Conservation (phyloP, 1,140 invertebrate genomes). For the Drosophila eugracilis region DNA sequence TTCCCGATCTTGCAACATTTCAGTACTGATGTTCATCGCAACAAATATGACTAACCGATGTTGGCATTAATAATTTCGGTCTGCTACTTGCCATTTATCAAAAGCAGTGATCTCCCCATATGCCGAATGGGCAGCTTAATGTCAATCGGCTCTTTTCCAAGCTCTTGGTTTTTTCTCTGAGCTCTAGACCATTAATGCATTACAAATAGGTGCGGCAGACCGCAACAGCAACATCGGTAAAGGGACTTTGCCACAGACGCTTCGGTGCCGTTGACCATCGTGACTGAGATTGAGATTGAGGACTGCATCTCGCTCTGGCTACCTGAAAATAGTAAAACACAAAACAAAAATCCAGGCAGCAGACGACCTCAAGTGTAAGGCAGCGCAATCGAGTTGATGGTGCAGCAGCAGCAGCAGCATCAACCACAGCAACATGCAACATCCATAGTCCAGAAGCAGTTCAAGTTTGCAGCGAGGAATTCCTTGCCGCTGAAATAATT, state of each 20-base stretch:
- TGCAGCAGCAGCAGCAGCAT: conserved; percentile 53
- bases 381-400: conserved; percentile 69
- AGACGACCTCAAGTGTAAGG: conserved; percentile 77
- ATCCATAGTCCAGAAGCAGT: conserved; percentile 69
- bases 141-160: conserved; percentile 63
- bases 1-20: conserved; percentile 26
- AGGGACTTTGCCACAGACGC: conserved; percentile 71
- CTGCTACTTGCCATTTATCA: conserved; percentile 68
- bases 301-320: conserved; percentile 28
- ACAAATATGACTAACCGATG: conserved; percentile 40
- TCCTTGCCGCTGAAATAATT: conserved; percentile 83
- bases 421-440: conserved; percentile 40
- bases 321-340: conserved; percentile 17
- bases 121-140: conserved; percentile 68
- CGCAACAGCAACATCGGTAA: conserved; percentile 46
- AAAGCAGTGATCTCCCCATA: conserved; percentile 55
- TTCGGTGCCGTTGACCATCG: conserved; percentile 77
- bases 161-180: conserved; percentile 26
- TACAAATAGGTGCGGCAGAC: conserved; percentile 79
- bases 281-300: conserved; percentile 51
- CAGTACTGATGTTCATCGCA: conserved; percentile 19
- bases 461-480: conserved; percentile 79
- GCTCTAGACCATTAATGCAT: conserved; percentile 71
- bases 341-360: conserved; percentile 24
- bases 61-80: conserved; percentile 37